A percentile compares a stretch with the other conserved stretches of the same genome.
Conservation (phyloP, 2,888 invertebrate species). For the Blastobasis lacticolella region DNA sequence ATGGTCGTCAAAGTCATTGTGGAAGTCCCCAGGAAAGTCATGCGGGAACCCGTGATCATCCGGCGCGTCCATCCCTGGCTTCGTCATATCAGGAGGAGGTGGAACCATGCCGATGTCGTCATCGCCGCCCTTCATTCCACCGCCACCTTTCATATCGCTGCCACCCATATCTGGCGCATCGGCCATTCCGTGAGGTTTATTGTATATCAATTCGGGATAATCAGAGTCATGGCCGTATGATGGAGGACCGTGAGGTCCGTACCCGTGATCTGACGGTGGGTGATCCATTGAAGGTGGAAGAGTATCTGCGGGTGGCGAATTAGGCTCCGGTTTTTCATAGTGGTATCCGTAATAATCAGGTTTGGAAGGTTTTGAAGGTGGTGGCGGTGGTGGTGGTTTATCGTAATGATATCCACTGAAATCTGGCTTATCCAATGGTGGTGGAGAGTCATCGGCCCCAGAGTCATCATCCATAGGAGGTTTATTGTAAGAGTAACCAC, state of each 20-base stretch:
- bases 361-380: slow-evolving; percentile 12
- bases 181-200: slow-evolving; percentile 37
- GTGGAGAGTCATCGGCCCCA: slow-evolving; percentile 25
- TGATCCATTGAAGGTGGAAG: slow-evolving; percentile 17
- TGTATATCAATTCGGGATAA: slow-evolving; percentile 49
- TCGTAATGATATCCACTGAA: slow-evolving; percentile 12
- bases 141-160: slow-evolving; percentile 27
- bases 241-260: slow-evolving; percentile 36
- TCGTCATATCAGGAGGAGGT: slow-evolving; percentile 33
- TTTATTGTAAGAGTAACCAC: slow-evolving; percentile 52
- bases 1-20: slow-evolving; percentile 53
- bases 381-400: slow-evolving; percentile 35
- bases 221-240: slow-evolving; percentile 35
- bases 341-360: slow-evolving; percentile 9
- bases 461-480: slow-evolving; percentile 38
- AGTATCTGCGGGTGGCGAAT: slow-evolving; percentile 11
- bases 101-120: slow-evolving; percentile 48
- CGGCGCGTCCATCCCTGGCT: slow-evolving; percentile 32
- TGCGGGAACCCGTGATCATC: slow-evolving; percentile 60
- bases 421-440: slow-evolving; percentile 15
- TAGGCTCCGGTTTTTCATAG: slow-evolving; percentile 32
- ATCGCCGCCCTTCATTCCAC: slow-evolving; percentile 24
- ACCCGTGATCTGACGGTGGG: slow-evolving; percentile 16
- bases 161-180: slow-evolving; percentile 24
- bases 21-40: slow-evolving; percentile 59